Base-by-base conservation (phyloP, 2,888 invertebrate species). In the Drosophila koepferae region DNA sequence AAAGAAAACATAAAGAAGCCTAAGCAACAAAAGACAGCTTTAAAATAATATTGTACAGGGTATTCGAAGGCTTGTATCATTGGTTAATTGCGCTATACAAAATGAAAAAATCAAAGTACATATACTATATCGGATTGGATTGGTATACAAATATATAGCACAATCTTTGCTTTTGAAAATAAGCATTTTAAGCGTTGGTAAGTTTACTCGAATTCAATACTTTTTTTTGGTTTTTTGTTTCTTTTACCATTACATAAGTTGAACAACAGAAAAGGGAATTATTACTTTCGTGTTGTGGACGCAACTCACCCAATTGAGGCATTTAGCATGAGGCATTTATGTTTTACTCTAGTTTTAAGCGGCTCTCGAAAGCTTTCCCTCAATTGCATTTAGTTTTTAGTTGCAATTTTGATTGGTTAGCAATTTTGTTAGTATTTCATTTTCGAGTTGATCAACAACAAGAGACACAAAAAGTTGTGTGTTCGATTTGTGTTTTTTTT, bases 291-390 rank as follows among this genome's bases (percentile, higher is more conserved):
- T 73, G 71, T 80, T 76, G 62, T 72, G 63, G 60, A 77, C 70
- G 63, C 72, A 90, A 90, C 90, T 90, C 90, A 90, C 90, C 90
- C 89, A 90, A 89, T 91, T 80, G 78, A 85, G 90, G 81, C 80
- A 77, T 89, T 56, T 76, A 58, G 58, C 58, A 82, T 63, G 65
- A 84, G 76, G 85, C 81, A 85, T 85, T 78, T 78, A 77, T 43
- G 74, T 74, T 71, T 85, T 67, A 84, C 85, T 86, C 87, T 89
- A 85, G 89, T 75, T 72, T 84, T 73, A 85, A 85, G 85, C 85
- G 88, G 90, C 90, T 82, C 86, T 87, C 78, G 90, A 72, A 79
- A 89, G 88, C 83, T 87, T 89, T 90, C 84, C 80, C 90, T 89
- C 88, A 90, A 89, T 84, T 82, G 73, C 80, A 74, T 72, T 67